phyloP scores from a whole-genome alignment of 2,113 vertebrate species.

The Chunga burmeisteri region DNA sequence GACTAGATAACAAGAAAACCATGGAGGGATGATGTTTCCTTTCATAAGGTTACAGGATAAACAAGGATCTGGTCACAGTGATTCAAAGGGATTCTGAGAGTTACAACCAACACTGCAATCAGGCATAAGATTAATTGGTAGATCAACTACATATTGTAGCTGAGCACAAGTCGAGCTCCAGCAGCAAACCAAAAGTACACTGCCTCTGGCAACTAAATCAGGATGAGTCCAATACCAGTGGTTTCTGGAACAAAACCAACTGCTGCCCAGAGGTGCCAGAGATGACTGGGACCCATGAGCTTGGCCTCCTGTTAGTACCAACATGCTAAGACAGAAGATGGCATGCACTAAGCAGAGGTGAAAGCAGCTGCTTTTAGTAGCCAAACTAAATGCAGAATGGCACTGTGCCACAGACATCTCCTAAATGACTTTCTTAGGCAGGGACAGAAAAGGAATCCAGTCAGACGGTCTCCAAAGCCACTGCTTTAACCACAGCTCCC shows the following conservation, averaged over 20 bases:
- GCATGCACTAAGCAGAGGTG: neutral
- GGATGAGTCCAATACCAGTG: neutral
- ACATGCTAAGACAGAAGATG: neutral
- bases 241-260: neutral
- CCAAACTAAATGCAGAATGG: neutral
- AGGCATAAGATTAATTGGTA: neutral
- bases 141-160: neutral
- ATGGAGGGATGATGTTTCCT: neutral
- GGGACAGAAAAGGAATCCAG: neutral
- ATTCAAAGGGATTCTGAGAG: neutral
- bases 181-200: neutral
- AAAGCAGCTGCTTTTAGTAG: neutral
- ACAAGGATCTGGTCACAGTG: neutral
- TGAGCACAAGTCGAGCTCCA: neutral
- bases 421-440: neutral
- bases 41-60: neutral
- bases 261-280: neutral
- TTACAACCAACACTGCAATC: neutral
- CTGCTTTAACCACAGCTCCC: neutral
- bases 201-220: neutral
- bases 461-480: slow-evolving; percentile 12
- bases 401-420: neutral
- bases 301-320: neutral
- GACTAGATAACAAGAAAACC: neutral
- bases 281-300: rapidly evolving